phyloP scores from a whole-genome alignment of 2,113 vertebrate genomes.

The Entomyzon cyanotis region DNA sequence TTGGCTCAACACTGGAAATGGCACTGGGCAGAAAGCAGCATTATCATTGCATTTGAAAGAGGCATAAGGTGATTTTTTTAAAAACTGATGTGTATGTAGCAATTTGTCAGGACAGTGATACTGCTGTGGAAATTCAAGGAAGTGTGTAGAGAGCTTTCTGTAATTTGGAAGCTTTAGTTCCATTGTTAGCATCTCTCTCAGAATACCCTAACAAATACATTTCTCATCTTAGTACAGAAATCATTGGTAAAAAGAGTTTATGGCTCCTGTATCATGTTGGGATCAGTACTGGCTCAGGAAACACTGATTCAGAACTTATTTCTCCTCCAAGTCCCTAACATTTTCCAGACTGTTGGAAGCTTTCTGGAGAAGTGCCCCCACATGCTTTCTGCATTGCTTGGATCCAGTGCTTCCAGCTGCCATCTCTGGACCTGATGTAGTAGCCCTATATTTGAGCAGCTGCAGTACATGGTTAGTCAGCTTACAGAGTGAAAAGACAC shows the following conservation, averaged over 20 bases:
- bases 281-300: neutral
- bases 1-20: neutral
- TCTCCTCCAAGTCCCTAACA: neutral
- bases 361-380: neutral
- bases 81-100: neutral
- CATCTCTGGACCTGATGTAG: neutral
- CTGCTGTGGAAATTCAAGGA: neutral
- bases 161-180: neutral
- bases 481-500: neutral
- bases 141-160: neutral
- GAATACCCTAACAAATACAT: neutral
- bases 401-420: neutral
- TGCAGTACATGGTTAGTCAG: neutral
- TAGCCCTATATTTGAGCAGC: neutral
- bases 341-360: neutral
- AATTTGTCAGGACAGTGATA: neutral
- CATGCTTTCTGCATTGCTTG: neutral
- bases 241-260: neutral
- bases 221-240: neutral
- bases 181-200: neutral
- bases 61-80: neutral
- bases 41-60: neutral
- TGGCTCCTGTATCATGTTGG: neutral
- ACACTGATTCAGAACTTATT: neutral
- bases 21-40: fast-evolving